These are phyloP conservation scores for Sylvia atricapilla DNA, from an alignment of 2,113 vertebrate species.

Conservation along the genomic window DNA sequence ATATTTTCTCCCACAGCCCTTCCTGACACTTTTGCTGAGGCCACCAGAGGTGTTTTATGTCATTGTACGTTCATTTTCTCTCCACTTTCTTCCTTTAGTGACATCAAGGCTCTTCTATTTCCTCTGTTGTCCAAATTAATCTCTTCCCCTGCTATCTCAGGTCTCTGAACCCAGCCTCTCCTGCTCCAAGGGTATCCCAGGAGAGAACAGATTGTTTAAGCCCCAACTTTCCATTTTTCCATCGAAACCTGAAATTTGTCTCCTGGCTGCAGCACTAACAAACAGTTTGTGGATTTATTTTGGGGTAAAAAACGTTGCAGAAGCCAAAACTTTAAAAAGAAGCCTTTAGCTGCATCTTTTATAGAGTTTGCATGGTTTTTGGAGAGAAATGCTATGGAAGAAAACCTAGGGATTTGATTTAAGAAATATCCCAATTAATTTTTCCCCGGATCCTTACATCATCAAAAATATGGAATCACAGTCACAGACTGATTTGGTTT, in stretches of 20 bases:
- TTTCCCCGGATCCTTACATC: neutral
- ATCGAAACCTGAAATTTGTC: neutral
- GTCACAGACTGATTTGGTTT: neutral
- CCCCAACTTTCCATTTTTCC: neutral
- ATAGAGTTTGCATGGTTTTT: neutral
- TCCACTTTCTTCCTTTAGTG: neutral
- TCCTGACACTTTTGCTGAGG: neutral
- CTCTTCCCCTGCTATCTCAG: neutral
- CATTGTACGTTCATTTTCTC: neutral
- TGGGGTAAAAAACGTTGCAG: accelerated
- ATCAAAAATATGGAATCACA: neutral
- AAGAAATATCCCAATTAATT: neutral
- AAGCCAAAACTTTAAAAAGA: neutral
- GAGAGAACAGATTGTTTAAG: neutral
- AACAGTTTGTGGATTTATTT: neutral
- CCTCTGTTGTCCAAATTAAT: neutral
- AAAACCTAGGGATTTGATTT: neutral
- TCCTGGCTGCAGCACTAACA: neutral
- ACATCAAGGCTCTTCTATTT: neutral
- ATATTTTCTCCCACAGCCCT: neutral
- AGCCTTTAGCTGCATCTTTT: neutral
- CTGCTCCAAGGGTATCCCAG: neutral
- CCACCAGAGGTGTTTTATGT: neutral
- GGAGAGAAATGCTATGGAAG: neutral
- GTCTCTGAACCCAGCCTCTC: neutral